phyloP scores from a whole-genome alignment of 1,140 invertebrate species.

The Elysia chlorotica region DNA sequence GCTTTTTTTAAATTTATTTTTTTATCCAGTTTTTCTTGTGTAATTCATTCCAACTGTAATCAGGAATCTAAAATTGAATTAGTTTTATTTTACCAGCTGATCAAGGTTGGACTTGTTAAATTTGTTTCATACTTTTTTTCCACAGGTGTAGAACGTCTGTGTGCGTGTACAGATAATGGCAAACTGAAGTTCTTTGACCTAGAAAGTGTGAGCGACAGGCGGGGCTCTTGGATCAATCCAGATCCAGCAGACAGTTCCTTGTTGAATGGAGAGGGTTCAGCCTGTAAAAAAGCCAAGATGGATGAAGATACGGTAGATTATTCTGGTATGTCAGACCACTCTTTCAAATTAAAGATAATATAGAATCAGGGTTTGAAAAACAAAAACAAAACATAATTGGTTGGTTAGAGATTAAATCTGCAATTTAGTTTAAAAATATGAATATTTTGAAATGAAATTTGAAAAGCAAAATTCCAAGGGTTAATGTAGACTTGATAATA shows the following conservation, averaged over 20 bases:
- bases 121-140: not conserved
- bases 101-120: not conserved
- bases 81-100: not conserved
- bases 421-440: too few relatives aligned
- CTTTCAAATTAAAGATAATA: too few relatives aligned
- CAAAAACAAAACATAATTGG: too few relatives aligned
- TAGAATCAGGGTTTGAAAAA: too few relatives aligned
- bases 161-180: slow-evolving; percentile 78
- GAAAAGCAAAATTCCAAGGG: too few relatives aligned
- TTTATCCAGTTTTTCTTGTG: not conserved
- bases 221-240: slow-evolving; percentile 62
- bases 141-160: slow-evolving; percentile 74
- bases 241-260: slow-evolving; percentile 28
- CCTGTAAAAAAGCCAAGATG: slow-evolving; percentile 22
- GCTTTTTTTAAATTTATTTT: not conserved
- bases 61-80: not conserved
- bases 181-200: slow-evolving; percentile 74
- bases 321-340: too few relatives aligned
- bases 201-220: slow-evolving; percentile 56
- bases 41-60: not conserved
- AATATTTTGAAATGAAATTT: too few relatives aligned
- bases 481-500: too few relatives aligned
- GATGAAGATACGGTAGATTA: slow-evolving; percentile 25
- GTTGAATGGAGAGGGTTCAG: slow-evolving; percentile 10
- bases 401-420: too few relatives aligned